Base-by-base conservation (phyloP, 2,797 vertebrate genomes). In the Gephyroberyx darwinii region DNA sequence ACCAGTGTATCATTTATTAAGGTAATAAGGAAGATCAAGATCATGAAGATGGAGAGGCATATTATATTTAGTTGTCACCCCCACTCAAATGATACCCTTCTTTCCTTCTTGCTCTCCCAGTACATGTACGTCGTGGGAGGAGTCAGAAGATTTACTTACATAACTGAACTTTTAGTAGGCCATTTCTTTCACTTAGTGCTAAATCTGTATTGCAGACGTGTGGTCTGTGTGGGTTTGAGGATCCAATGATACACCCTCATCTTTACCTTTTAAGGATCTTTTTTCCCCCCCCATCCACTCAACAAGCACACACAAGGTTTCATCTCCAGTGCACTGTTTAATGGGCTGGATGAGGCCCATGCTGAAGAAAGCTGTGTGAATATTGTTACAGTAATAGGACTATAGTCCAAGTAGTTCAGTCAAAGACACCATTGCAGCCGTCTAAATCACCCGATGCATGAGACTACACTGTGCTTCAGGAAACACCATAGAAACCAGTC, bases 91-190 rank as follows among this genome's bases (percentile, higher is more conserved):
- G 10, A 41, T 10, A 2, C 39, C 39, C 39, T 41, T 9, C 37
- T 33, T 33, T 5, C 31, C 31, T 33, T 67, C 58, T 51, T 80
- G 41, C 51, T 69, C 26, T 26, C 26, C 26, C 8, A 56, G 35
- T 39, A 33, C 26, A 69, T 71, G 35, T 76, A 57, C 60, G 70
- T 67, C 57, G 57, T 35, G 68, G 48, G 62, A 14, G 31, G 39
- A 71, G 60, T 74, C 60, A 39, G 31, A 65, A 30, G 22, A 39
- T 66, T 74, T 39, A 30, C 52, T 75, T 80, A n/a, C 65, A 67
- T 81, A 73, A 77, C 59, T 65, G 35, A 63, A 64, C 58, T 53
- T 67, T 73, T 8, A 65, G 48, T 45, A 33, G 33, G 53, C 52
- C 30, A 16, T 65, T 66, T 62, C 13, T 7, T 53, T 35, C 14